Evolutionary conservation across 2,797 vertebrate genomes (phyloP).

Genomic region (Hapalemur alaotrensis): DNA sequence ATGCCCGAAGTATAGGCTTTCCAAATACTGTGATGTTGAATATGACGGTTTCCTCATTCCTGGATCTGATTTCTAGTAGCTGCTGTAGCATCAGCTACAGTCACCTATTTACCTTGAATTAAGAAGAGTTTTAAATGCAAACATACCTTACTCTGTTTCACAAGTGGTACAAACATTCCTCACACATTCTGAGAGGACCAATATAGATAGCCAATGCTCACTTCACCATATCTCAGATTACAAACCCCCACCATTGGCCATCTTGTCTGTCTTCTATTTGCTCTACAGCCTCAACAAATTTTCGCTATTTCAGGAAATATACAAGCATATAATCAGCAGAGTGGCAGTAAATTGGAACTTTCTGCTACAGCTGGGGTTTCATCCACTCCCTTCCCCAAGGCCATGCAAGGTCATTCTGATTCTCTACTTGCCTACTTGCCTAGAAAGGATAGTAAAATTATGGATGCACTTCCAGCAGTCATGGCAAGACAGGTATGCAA

Average conservation of each 20-base stretch:
- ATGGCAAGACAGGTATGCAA: background rate
- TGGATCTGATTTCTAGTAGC: background rate
- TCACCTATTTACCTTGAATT: background rate
- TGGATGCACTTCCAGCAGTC: background rate
- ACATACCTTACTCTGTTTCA: background rate
- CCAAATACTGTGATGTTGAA: background rate
- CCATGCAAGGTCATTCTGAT: slow-evolving; percentile 56
- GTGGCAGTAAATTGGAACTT: slow-evolving; percentile 71
- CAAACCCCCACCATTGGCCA: background rate
- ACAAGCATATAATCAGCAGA: slow-evolving; percentile 72
- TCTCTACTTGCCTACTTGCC: background rate
- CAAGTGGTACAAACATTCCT: background rate
- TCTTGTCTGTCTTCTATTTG: slow-evolving; percentile 50
- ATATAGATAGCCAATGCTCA: background rate
- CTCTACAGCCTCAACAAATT: slow-evolving; percentile 56
- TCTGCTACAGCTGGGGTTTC: slow-evolving; percentile 67
- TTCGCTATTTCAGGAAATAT: slow-evolving; percentile 74
- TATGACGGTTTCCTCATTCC: background rate
- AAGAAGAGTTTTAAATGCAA: background rate
- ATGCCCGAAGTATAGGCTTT: background rate
- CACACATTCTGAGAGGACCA: background rate
- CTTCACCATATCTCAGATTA: background rate
- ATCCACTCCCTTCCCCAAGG: slow-evolving; percentile 27
- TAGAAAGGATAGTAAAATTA: slow-evolving; percentile 40
- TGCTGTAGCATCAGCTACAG: background rate